Base-by-base conservation (phyloP, 92 coral and sea anemone species). In the Galaxea fascicularis region DNA sequence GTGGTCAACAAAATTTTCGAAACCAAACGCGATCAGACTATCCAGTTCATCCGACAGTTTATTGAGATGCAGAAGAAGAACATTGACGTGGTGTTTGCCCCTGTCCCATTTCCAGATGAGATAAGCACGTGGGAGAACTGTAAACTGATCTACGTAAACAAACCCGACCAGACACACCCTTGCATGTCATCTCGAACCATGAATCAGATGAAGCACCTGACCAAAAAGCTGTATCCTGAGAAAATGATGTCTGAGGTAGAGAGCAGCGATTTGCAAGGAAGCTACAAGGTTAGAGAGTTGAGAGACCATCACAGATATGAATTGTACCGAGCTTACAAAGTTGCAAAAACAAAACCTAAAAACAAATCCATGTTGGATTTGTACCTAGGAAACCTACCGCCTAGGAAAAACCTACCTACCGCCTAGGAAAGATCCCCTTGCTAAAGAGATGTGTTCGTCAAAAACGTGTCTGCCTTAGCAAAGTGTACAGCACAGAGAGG, bases 31-130 rank as follows among this genome's bases (percentile, higher is more conserved):
- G 82, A 26, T 7, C 89, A 93, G 77, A 93, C 93, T 3, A 76
- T 84, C 39, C 67, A 63, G 14, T 92, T 92, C 77, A 86, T 92
- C 82, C 54, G 47, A 25, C 93, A 93, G 83, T 80, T 93, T 67
- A 83, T 93, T 54, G 92, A 82, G 41, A 93, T 93, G 93, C 95
- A 93, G 86, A 93, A 93, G 86, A 90, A 76, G 58, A 93, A 90
- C 53, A 86, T 76, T 18, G 95, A 92, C 44, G 59, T 72, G 8
- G 59, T 92, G 52, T 79, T 77, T 13, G 82, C 86, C 8, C 74
- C 75, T 13, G 78, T 92, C 20, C 91, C 91, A 5, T 77, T 85
- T 18, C 93, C 95, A 18, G 29, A 51, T n/a, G 93, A 93, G 21
- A 45, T 93, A 20, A 46, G 25, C 25, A 60, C 39, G 9, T 66